Evolutionary conservation across 1,140 invertebrate genomes (phyloP), one percentile per base, ranked within the genome.

Genomic region (Sipha flava): DNA sequence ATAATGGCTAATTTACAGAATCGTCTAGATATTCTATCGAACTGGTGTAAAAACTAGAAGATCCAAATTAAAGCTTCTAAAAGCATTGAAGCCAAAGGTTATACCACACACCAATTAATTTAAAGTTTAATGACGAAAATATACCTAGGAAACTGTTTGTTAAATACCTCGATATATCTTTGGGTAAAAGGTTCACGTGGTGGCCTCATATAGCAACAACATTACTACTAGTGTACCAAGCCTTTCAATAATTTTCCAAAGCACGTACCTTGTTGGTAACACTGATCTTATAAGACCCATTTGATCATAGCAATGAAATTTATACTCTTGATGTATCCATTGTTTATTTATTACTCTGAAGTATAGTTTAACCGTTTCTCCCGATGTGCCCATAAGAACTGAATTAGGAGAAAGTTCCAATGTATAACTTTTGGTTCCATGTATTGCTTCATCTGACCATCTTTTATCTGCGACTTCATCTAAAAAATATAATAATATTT

Each of bases 271-370:
- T 43, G 45, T 49, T 18, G 81, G 81, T 37, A 81, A 59, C 12
- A 82, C 68, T 18, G 79, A 73, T 47, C 73, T 68, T n/a, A 81
- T 70, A 43, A 70, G 52, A 52, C 73, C 73, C 40, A 68, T 62
- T 54, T 62, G 52, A 62, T 80, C 77, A n/a, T 62, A 43, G 12
- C 64, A 79, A 31, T 80, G 31, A 54, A 81, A 81, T n/a, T 43
- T 54, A 43, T 79, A 81, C 31, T 79, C 70, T 1, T 79, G 16
- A 29, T 80, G 80, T 18, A 45, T 29, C 40, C 80, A 49, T 26
- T 66, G 54, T 34, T 72, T 81, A 64, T 82, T 81, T 37, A 80
- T 81, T 0, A 81, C 37, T 29, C 81, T 81, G 23, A 81, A 81
- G 18, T 73, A 75, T 14, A 82, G 37, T 4, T 79, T 79, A 16